Base-by-base conservation (phyloP, 2,888 invertebrate species). In the Myathropa florea region DNA sequence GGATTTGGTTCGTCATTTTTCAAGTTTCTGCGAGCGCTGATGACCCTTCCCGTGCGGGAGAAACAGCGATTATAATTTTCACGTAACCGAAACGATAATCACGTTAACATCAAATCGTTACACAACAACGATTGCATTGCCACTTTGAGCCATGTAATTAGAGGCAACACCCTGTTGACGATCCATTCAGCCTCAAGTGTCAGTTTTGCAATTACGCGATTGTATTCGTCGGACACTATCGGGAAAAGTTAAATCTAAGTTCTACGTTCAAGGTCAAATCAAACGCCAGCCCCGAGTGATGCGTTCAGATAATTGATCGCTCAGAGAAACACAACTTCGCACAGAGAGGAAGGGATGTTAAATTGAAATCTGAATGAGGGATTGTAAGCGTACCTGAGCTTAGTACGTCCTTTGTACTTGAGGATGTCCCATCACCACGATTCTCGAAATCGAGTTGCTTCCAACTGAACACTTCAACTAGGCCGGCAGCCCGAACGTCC, bases 391-490 rank as follows among this genome's bases (percentile, higher is more conserved):
- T 46, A 46, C 46, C 46, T 46, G 46, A 0, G 1, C 18, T 3
- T 4, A 46, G 46, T 4, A 7, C 1, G 18, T 46, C 46, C 7
- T 9, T 26, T 30, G 6, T 65, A 79, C 81, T 68, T 55, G 65
- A 12, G 23, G 57, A 6, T 14, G 36, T 9, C 23, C 36, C 14
- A 70, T 88, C 88, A 0, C 90, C 91, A 6, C 91, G 90, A 88
- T 91, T 90, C 26, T 91, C 91, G 78, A 88, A 92, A 59, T 92
- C 92, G 85, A 92, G 91, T 89, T 92, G 92, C 36, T 91, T 92
- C 92, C 93, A 92, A 88, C 90, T 89, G 33, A 93, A 91, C 21
- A 92, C 90, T 76, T 92, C 93, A 33, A 89, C 89, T 88, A 92
- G 88, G 7, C 91, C 91, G 76, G 6, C 30, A 39, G 75, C 30